These are phyloP conservation scores for Conopomorpha cramerella DNA, from an alignment of 1,140 invertebrate genomes.

Conservation along the genomic window DNA sequence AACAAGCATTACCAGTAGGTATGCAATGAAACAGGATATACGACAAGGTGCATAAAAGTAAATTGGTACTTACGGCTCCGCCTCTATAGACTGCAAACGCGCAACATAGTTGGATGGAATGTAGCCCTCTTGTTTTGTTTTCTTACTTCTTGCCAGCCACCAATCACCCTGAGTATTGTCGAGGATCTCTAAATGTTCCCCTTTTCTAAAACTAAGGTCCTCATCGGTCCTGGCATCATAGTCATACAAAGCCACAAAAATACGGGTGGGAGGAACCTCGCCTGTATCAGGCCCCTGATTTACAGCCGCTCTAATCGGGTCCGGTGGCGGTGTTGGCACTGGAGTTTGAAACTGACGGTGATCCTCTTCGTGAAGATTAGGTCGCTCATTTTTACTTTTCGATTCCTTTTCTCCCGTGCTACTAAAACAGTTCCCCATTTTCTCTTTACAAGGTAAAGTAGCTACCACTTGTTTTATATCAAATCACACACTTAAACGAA, in stretches of 20 bases:
- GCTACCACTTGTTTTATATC: conserved; percentile 50
- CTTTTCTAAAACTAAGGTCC: conserved; percentile 97
- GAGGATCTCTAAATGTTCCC: conserved; percentile 96
- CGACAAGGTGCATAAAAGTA: conserved; percentile 3
- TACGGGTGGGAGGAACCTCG: conserved; percentile 72
- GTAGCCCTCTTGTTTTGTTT: conserved; percentile 94
- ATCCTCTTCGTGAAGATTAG: conserved; percentile 66
- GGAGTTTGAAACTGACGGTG: conserved; percentile 64
- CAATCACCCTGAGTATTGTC: conserved; percentile 98
- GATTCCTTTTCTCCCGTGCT: conserved; percentile 66
- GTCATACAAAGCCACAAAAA: conserved; percentile 97
- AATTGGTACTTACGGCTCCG: conserved; percentile 90
- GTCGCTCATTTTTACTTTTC: conserved; percentile 66
- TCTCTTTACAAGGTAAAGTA: conserved; percentile 59
- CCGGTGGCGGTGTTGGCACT: conserved; percentile 68
- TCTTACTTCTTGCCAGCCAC: conserved; percentile 97
- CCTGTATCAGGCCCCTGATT: conserved; percentile 46
- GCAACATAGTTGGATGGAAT: conserved; percentile 99
- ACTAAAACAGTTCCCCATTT: conserved; percentile 77
- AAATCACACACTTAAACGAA: conserved; percentile 52
- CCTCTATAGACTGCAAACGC: conserved; percentile 97
- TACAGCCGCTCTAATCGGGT: conserved; percentile 63
- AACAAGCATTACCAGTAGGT: too few species aligned
- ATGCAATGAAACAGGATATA: too few species aligned
- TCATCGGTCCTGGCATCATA: conserved; percentile 99